Conservation (phyloP, 2,797 vertebrate species). For the Salarias fasciatus region DNA sequence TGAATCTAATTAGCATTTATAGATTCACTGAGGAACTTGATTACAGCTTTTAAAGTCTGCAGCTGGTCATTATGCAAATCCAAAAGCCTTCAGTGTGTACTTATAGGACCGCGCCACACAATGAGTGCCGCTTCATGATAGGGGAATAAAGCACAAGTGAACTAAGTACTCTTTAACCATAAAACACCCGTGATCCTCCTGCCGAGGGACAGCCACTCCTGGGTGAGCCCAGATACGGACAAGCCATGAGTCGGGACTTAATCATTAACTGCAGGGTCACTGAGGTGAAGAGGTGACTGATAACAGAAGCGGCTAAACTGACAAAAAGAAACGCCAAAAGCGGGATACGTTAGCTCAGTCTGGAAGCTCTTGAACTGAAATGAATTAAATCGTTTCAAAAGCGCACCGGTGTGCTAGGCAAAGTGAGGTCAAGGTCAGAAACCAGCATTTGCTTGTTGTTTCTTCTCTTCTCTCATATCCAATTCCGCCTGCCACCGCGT, state of each 20-base stretch:
- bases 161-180: conserved; percentile 30
- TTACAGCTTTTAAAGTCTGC: conserved; percentile 59
- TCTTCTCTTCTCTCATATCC: conserved; percentile 5
- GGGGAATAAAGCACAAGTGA: conserved; percentile 23
- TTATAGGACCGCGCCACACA: conserved; percentile 35
- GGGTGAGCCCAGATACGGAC: neutral
- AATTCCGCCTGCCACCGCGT: conserved; percentile 16
- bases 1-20: conserved; percentile 59
- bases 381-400: conserved; percentile 6
- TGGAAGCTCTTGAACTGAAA: conserved; percentile 3
- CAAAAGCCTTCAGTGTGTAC: conserved; percentile 37
- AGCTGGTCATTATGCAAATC: conserved; percentile 66
- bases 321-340: neutral
- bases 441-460: conserved; percentile 4
- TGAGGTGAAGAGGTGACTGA: conserved; percentile 26
- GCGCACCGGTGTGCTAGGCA: neutral
- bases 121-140: conserved; percentile 30
- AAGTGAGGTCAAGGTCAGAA: conserved; percentile 7
- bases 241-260: conserved; percentile 26
- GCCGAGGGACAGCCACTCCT: neutral
- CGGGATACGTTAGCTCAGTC: neutral
- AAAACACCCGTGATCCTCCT: conserved; percentile 24
- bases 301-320: conserved; percentile 18
- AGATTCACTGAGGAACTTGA: conserved; percentile 61
- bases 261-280: conserved; percentile 40